A percentile compares a stretch with the other conserved stretches of the same genome.
Conservation (phyloP, 2,888 invertebrate genomes). For the Zygothrica quintamaculata region DNA sequence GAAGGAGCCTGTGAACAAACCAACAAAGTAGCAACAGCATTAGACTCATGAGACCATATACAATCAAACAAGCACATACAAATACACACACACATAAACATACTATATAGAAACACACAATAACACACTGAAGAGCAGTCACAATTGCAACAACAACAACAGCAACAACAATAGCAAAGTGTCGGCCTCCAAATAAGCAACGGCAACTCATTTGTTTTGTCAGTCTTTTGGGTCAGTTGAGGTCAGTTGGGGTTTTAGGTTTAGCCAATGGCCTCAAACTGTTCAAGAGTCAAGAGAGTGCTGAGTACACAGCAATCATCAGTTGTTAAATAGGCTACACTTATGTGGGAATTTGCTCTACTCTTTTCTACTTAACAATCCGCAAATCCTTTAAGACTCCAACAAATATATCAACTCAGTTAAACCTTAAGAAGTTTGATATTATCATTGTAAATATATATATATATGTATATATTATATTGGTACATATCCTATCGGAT, state of each 20-base stretch:
- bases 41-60: conserved; percentile 31
- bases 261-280: conserved; percentile 15
- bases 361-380: neutral
- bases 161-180: neutral
- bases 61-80: conserved; percentile 3
- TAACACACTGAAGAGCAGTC: neutral
- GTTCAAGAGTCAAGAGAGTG: conserved; percentile 7
- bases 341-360: neutral
- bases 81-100: neutral
- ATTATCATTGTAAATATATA: too few species aligned
- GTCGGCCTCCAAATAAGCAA: conserved; percentile 22
- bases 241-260: conserved; percentile 25
- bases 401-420: too few species aligned
- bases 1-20: conserved; percentile 88
- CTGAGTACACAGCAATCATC: conserved; percentile 20
- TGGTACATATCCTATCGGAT: too few species aligned
- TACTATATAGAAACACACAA: conserved; percentile 3
- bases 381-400: too few species aligned
- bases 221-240: conserved; percentile 16
- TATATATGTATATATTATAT: too few species aligned
- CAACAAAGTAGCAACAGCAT: conserved; percentile 30
- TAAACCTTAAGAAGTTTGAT: too few species aligned
- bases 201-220: conserved; percentile 39
- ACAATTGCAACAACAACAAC: neutral
- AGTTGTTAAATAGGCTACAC: conserved; percentile 8